Base-by-base conservation (phyloP, 2,797 vertebrate species). In the Emydoidea blandingii region DNA sequence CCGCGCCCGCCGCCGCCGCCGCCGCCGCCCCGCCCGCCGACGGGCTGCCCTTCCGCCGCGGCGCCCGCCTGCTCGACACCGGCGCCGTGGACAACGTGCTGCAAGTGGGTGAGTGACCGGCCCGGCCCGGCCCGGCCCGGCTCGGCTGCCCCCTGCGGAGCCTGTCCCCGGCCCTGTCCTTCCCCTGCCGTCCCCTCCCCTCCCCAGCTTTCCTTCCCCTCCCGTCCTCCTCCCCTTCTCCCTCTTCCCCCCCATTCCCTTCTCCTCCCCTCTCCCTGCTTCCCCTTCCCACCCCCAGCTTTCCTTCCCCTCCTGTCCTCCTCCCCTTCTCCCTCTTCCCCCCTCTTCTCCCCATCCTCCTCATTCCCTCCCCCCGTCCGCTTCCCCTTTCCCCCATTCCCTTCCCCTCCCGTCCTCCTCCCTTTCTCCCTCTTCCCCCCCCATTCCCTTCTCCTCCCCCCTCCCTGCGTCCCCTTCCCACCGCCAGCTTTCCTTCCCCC, bases 61-160 rank as follows among this genome's bases (percentile, higher is more conserved):
- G 99, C 80, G 99, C 99, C 98, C 98, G 99, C 96, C 99, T 99
- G 95, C 99, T 99, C 93, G 99, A 99, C 98, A 99, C 98, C 92
- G 99, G 99, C 97, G 99, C 99, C 93, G 99, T 99, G 98, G 99
- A 99, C 97, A 99, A 99, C 98, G 99, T 99, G 94, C 99, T 99
- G 97, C 99, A 99, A 99, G 99, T 99, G 98, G 99, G 99, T 99
- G 98, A 99, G 99, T 37, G 34, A 57, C 5, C 27, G 72, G 79
- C 65, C 49, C 59, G 80, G 80, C 49, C 49, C 59, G 80, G 80
- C 49, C 85, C 37, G 2, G 27, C 56, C 44, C 59, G 52, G 11
- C 50, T 44, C 14, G 59, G 87, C 79, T 62, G 81, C 59, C 82
- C 81, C 85, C 65, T 74, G 52, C 52, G 52, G 52, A 18, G 52